phyloP scores from a whole-genome alignment of 2,797 vertebrate species.

The Pristis pectinata region DNA sequence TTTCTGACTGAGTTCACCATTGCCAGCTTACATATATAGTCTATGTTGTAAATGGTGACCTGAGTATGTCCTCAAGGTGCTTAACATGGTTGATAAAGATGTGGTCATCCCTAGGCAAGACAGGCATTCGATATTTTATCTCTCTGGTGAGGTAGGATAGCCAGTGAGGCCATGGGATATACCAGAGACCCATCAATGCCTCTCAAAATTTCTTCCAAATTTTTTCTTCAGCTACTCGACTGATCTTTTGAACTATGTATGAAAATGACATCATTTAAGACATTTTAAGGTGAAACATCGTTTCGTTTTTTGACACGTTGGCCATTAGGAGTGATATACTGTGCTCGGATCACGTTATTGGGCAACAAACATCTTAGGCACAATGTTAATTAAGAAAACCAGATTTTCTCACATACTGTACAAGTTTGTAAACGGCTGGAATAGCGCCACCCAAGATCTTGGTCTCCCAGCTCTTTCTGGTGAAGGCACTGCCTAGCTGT shows the following conservation, averaged over 20 bases:
- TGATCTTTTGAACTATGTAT: neutral
- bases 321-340: neutral
- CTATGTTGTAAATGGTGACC: too few species aligned
- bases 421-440: neutral
- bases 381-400: neutral
- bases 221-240: neutral
- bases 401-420: neutral
- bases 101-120: neutral
- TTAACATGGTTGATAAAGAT: neutral
- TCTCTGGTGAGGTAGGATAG: neutral
- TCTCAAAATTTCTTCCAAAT: neutral
- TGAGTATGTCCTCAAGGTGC: too few species aligned
- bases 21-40: too few species aligned
- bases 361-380: neutral
- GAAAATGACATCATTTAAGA: neutral
- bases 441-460: neutral
- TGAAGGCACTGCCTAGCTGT: neutral
- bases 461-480: neutral
- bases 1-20: too few species aligned
- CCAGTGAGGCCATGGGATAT: neutral
- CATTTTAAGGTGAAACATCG: neutral
- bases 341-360: neutral
- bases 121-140: neutral
- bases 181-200: neutral
- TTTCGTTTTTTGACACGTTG: neutral